A percentile compares a stretch with the other conserved stretches of the same genome.
phyloP scores from a whole-genome alignment of 92 coral and sea anemone species.

The Epizoanthus rinbou region DNA sequence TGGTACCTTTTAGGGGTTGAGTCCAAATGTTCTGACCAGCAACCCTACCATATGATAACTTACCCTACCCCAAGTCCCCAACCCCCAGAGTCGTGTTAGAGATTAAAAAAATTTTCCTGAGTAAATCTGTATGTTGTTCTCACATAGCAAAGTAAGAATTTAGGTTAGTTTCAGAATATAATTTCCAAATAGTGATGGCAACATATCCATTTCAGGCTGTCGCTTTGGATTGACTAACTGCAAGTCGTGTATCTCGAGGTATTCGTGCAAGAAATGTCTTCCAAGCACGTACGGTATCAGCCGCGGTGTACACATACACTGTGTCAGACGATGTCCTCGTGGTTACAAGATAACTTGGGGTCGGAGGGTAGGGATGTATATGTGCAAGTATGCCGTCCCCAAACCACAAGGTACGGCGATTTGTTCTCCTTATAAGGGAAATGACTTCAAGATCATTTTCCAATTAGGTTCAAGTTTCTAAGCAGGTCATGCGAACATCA shows the following conservation, averaged over 20 bases:
- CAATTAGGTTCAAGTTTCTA: too few species aligned
- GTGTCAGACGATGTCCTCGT: slow-evolving; percentile 33
- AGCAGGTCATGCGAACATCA: too few species aligned
- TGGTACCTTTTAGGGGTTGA: too few species aligned
- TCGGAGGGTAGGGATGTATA: neutral
- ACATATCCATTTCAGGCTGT: neutral
- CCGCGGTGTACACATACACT: neutral
- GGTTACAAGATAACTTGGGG: neutral
- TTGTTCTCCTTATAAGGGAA: neutral
- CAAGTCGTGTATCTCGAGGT: slow-evolving; percentile 5
- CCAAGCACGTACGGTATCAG: neutral
- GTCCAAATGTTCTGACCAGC: too few species aligned
- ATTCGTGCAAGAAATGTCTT: slow-evolving; percentile 15
- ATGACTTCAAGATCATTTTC: neutral
- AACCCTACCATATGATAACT: too few species aligned
- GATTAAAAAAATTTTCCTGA: too few species aligned
- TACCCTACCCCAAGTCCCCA: too few species aligned
- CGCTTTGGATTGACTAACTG: slow-evolving; percentile 13
- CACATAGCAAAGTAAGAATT: too few species aligned
- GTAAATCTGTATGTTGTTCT: too few species aligned
- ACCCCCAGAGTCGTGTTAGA: too few species aligned
- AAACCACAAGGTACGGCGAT: neutral
- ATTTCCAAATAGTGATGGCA: neutral
- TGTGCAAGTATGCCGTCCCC: slow-evolving; percentile 1
- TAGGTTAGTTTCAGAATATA: neutral